Evolutionary conservation across 2,113 vertebrate species (phyloP).

Genomic region (Apteryx owenii): DNA sequence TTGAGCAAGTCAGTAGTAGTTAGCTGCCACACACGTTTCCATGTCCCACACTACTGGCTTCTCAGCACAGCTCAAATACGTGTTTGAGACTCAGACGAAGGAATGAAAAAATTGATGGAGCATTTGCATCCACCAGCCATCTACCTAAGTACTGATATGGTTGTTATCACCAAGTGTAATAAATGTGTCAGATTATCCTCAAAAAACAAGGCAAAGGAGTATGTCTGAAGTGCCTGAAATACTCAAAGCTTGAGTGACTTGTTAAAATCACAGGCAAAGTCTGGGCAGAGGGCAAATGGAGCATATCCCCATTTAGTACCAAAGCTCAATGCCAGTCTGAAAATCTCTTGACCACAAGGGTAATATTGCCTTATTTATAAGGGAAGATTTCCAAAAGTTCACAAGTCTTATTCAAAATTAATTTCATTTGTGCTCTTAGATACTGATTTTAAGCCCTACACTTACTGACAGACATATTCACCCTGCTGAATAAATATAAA

Average conservation of each 20-base stretch:
- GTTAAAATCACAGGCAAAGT: not conserved
- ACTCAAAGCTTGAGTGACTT: not conserved
- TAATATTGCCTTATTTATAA: not conserved
- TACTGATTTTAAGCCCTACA: not conserved
- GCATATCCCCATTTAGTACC: not conserved
- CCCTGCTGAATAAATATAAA: not conserved
- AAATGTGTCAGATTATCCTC: not conserved
- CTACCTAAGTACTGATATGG: not conserved
- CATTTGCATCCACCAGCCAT: not conserved
- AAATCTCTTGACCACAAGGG: not conserved
- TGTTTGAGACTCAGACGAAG: not conserved
- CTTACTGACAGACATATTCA: not conserved
- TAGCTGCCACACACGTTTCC: not conserved
- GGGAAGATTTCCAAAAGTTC: not conserved
- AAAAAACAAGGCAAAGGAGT: not conserved
- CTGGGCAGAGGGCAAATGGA: not conserved
- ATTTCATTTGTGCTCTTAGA: not conserved
- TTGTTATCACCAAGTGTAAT: not conserved
- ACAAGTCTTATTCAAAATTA: not conserved
- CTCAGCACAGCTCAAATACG: accelerated
- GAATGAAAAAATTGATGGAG: not conserved
- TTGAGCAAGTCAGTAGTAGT: not conserved
- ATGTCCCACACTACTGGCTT: not conserved
- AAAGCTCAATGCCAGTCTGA: not conserved
- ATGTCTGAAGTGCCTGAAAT: not conserved